These are phyloP conservation scores for Mobula hypostoma DNA, from an alignment of 2,113 vertebrate genomes.

Conservation along the genomic window DNA sequence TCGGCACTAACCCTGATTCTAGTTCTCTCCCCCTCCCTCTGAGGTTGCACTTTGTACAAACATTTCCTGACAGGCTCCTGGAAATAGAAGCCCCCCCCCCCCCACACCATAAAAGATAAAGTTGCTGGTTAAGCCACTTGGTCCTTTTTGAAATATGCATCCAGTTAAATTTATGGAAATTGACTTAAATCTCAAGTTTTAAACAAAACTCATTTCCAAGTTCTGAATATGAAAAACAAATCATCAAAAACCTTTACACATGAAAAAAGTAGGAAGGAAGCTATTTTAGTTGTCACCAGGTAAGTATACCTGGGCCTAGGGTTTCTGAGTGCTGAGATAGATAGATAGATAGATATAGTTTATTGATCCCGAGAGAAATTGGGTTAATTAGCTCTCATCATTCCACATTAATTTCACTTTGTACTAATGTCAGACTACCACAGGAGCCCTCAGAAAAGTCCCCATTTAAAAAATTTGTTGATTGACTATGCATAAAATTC, in stretches of 20 bases:
- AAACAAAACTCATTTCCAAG: neutral
- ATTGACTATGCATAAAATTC: neutral
- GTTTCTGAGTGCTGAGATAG: neutral
- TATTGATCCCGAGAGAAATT: too few species aligned
- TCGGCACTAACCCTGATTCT: too few species aligned
- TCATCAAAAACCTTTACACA: neutral
- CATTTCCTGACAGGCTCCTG: neutral
- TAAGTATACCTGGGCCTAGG: neutral
- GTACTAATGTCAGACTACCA: neutral
- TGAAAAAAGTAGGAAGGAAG: neutral
- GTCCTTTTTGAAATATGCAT: neutral
- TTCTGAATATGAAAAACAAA: neutral
- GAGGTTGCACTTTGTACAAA: neutral
- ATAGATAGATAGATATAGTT: too few species aligned
- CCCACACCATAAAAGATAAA: neutral
- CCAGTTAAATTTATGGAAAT: neutral
- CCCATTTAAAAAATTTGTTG: neutral
- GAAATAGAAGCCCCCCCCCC: neutral
- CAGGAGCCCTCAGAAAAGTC: neutral
- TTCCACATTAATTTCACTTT: neutral
- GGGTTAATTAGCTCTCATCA: neutral
- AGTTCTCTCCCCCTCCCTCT: neutral
- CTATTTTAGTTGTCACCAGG: neutral
- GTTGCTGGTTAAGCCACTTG: neutral
- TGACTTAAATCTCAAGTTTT: neutral